These are phyloP conservation scores for Glandiceps talaboti DNA, from an alignment of 53 echinoderm and acorn worm genomes.

Conservation along the genomic window DNA sequence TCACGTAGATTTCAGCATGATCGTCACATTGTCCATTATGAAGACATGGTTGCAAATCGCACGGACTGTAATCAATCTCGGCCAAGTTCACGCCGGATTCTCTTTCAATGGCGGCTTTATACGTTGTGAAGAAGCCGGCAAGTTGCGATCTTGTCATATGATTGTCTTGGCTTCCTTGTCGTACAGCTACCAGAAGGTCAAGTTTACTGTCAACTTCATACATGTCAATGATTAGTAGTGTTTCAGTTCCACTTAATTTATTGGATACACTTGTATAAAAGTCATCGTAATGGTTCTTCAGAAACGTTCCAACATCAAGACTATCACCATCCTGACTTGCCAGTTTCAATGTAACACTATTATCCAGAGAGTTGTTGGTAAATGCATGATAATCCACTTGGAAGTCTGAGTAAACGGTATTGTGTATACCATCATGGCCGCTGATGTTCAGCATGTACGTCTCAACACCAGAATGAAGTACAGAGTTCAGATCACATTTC, in stretches of 20 bases:
- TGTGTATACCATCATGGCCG: slow-evolving; percentile 73
- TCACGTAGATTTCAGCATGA: slow-evolving; percentile 27
- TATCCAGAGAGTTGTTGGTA: slow-evolving; percentile 44
- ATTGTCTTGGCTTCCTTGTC: slow-evolving; percentile 23
- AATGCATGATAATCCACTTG: slow-evolving; percentile 55
- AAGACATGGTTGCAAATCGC: slow-evolving; percentile 47
- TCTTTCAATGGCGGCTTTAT: slow-evolving; percentile 55
- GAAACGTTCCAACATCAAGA: slow-evolving; percentile 36
- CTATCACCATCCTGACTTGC: slow-evolving; percentile 5
- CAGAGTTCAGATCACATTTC: slow-evolving; percentile 50
- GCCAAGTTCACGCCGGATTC: slow-evolving; percentile 54
- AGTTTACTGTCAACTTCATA: slow-evolving; percentile 41
- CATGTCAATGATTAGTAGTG: slow-evolving; percentile 51
- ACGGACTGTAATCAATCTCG: slow-evolving; percentile 58
- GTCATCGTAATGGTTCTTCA: slow-evolving; percentile 43
- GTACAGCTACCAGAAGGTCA: slow-evolving; percentile 57
- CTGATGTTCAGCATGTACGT: slow-evolving; percentile 34
- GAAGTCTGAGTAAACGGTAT: slow-evolving; percentile 54
- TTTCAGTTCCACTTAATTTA: slow-evolving; percentile 45
- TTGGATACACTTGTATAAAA: slow-evolving; percentile 58
- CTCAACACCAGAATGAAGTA: slow-evolving; percentile 36
- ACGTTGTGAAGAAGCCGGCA: slow-evolving; percentile 33
- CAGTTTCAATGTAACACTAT: slow-evolving; percentile 67
- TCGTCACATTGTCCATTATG: slow-evolving; percentile 55
- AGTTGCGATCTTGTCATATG: slow-evolving; percentile 42